These are phyloP conservation scores for Tromatobia lineatoria DNA, from an alignment of 2,888 invertebrate genomes.

Conservation along the genomic window DNA sequence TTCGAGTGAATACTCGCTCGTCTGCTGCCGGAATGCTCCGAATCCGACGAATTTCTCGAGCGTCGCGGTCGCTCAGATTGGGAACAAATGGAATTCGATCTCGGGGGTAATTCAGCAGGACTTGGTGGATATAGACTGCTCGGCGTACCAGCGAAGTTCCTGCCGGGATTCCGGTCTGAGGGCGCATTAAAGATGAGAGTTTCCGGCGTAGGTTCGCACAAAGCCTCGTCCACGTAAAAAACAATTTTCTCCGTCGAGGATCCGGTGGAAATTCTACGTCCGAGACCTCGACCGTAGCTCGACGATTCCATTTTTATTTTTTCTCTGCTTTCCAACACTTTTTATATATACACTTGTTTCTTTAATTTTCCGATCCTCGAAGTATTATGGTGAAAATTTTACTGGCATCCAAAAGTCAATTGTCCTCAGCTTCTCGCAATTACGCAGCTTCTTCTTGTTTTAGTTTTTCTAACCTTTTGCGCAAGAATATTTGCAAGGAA, in stretches of 20 bases:
- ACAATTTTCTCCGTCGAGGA: constrained; percentile 78
- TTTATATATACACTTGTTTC: not conserved
- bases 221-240: constrained; percentile 77
- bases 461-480: not conserved
- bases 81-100: constrained; percentile 70
- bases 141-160: constrained; percentile 40
- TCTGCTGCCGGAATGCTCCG: constrained; percentile 75
- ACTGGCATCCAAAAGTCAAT: not conserved
- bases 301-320: constrained; percentile 46
- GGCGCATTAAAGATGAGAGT: constrained; percentile 56
- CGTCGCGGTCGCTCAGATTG: constrained; percentile 73
- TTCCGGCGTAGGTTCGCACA: constrained; percentile 55
- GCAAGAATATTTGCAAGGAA: too few species aligned
- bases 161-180: constrained; percentile 52
- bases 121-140: constrained; percentile 68
- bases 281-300: constrained; percentile 46
- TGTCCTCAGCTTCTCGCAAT: too few species aligned
- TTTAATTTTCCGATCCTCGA: not conserved
- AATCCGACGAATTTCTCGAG: constrained; percentile 74
- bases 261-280: constrained; percentile 69
- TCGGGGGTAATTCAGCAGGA: constrained; percentile 52
- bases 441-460: too few species aligned
- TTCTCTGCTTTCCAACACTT: not conserved
- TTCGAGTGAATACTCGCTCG: constrained; percentile 77
- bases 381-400: constrained; percentile 7